Percentiles rank a stretch among this genome's conserved stretches.
These are phyloP conservation scores for Dunckerocampus dactyliophorus DNA, from an alignment of 2,113 vertebrate genomes.

Conservation along the genomic window DNA sequence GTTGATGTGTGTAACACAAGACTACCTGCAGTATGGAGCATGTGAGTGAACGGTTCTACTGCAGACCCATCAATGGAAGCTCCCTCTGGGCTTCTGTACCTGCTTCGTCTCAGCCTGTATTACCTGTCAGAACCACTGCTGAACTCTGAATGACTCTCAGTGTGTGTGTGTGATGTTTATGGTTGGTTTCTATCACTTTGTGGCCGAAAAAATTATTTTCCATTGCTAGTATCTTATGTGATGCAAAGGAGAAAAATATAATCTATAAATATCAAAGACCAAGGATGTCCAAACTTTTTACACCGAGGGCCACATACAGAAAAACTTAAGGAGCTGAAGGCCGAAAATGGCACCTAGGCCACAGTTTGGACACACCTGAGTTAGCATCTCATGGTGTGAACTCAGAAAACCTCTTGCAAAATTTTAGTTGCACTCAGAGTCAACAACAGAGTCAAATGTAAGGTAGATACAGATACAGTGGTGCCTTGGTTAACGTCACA, in stretches of 20 bases:
- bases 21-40: background rate
- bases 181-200: constrained; percentile 35
- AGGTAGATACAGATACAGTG: no score
- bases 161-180: constrained; percentile 22
- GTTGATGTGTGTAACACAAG: constrained; percentile 13
- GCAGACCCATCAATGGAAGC: constrained; percentile 9
- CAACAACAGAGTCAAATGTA: no score
- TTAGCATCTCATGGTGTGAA: no score
- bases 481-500: no score
- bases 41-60: background rate
- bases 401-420: no score
- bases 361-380: no score
- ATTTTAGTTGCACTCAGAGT: no score
- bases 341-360: no score
- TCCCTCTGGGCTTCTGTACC: constrained; percentile 24
- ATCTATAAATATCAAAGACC: constrained; percentile 43
- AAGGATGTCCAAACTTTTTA: no score
- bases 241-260: constrained; percentile 31
- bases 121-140: constrained; percentile 37
- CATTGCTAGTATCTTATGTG: constrained; percentile 20
- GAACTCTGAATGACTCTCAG: constrained; percentile 50
- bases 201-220: constrained; percentile 35
- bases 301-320: no score
- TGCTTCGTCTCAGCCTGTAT: constrained; percentile 35
- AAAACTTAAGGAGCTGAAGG: no score